These are phyloP conservation scores for Dromococcyx pavoninus DNA, from an alignment of 2,797 vertebrate species.

Conservation along the genomic window DNA sequence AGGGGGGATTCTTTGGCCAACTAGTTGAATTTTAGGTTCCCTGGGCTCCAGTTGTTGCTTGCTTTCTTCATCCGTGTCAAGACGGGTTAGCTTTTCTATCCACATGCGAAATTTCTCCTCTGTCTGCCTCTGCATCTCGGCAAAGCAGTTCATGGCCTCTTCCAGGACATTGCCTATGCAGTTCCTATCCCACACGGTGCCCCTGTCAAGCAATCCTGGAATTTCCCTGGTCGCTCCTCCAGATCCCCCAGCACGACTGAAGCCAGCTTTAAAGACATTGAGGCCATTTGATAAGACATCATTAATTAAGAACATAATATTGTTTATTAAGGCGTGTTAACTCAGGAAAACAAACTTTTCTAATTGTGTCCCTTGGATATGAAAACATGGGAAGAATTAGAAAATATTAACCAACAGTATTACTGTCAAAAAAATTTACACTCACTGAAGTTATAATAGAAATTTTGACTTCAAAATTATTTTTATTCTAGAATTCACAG, in stretches of 20 bases:
- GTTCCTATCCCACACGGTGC: slow-evolving; percentile 88
- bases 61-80: slow-evolving; percentile 85
- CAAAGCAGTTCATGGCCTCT: slow-evolving; percentile 94
- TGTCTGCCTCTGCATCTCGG: slow-evolving; percentile 93
- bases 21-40: slow-evolving; percentile 80
- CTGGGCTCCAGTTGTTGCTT: slow-evolving; percentile 81
- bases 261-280: slow-evolving; percentile 98
- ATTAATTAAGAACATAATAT: slow-evolving; percentile 62
- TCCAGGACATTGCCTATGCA: slow-evolving; percentile 92
- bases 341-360: slow-evolving; percentile 59
- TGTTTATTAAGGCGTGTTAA: slow-evolving; percentile 72
- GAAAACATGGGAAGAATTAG: neutral
- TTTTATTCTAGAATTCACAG: slow-evolving; percentile 26
- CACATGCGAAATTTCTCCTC: slow-evolving; percentile 92
- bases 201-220: slow-evolving; percentile 89
- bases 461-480: neutral
- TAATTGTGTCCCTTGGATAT: neutral
- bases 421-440: neutral
- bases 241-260: slow-evolving; percentile 87
- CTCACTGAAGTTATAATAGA: neutral
- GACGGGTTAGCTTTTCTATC: slow-evolving; percentile 91
- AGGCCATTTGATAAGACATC: slow-evolving; percentile 78
- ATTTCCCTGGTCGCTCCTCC: slow-evolving; percentile 88
- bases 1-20: slow-evolving; percentile 76
- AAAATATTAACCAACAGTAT: slow-evolving; percentile 34